A percentile compares a stretch with the other conserved stretches of the same genome.
phyloP scores from a whole-genome alignment of 2,113 vertebrate species.

The Chunga burmeisteri region DNA sequence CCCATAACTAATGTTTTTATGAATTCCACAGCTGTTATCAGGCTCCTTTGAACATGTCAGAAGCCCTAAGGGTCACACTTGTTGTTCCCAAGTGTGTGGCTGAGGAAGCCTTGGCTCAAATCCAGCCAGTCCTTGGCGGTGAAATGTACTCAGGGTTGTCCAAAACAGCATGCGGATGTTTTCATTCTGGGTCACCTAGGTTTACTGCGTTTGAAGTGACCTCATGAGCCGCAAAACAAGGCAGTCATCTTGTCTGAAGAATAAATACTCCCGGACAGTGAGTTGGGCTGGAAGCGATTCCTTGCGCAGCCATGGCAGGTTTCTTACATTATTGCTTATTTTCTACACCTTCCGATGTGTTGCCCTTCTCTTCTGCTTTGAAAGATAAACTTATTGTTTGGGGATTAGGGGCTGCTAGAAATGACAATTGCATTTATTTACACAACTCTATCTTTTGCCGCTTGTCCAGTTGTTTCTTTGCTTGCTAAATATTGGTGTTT shows the following conservation, averaged over 20 bases:
- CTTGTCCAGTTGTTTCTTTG: neutral
- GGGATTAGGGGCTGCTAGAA: neutral
- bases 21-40: neutral
- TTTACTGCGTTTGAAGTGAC: neutral
- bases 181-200: neutral
- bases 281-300: neutral
- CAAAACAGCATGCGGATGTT: neutral
- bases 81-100: neutral
- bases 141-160: neutral
- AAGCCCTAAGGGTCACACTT: neutral
- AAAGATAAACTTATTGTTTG: neutral
- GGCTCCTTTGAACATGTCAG: neutral
- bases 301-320: neutral
- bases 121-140: neutral
- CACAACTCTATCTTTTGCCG: neutral
- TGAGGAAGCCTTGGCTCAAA: neutral
- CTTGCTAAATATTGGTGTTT: neutral
- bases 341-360: fast-evolving
- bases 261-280: neutral
- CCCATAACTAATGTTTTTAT: neutral
- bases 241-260: neutral
- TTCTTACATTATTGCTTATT: neutral
- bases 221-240: neutral
- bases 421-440: neutral
- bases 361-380: neutral